Conservation (phyloP, 1,140 invertebrate species). For the Lysiphlebus fabarum region DNA sequence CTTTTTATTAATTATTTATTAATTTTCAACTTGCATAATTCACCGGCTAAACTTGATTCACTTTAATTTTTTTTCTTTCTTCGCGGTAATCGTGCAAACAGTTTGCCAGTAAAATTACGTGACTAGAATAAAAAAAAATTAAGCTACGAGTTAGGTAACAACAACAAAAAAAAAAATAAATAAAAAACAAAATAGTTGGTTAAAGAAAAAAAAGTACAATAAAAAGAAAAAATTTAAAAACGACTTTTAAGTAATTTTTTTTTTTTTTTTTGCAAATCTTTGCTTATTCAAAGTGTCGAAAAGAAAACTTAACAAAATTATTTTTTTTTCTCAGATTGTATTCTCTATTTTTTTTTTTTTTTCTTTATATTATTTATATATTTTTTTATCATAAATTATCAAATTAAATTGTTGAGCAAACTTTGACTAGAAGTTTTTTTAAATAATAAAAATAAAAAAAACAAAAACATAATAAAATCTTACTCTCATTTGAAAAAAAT, state of each 20-base stretch:
- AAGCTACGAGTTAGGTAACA: too few relatives aligned
- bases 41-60: constrained; percentile 2
- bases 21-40: constrained; percentile 5
- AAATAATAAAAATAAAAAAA: not conserved
- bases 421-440: not conserved
- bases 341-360: not conserved
- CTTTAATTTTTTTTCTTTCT: not conserved
- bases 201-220: not conserved
- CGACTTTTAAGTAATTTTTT: too few relatives aligned
- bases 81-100: constrained; percentile 9
- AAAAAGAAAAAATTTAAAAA: not conserved
- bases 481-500: too few relatives aligned
- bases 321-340: not conserved
- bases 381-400: not conserved
- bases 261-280: not conserved
- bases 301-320: constrained; percentile 1
- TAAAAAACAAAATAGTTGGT: not conserved
- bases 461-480: not conserved
- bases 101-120: constrained; percentile 15
- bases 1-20: not conserved
- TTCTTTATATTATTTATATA: not conserved
- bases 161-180: not conserved
- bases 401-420: not conserved
- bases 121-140: not conserved
- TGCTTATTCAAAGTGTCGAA: constrained; percentile 1